phyloP scores from a whole-genome alignment of 2,113 vertebrate genomes.

The Collichthys lucidus region DNA sequence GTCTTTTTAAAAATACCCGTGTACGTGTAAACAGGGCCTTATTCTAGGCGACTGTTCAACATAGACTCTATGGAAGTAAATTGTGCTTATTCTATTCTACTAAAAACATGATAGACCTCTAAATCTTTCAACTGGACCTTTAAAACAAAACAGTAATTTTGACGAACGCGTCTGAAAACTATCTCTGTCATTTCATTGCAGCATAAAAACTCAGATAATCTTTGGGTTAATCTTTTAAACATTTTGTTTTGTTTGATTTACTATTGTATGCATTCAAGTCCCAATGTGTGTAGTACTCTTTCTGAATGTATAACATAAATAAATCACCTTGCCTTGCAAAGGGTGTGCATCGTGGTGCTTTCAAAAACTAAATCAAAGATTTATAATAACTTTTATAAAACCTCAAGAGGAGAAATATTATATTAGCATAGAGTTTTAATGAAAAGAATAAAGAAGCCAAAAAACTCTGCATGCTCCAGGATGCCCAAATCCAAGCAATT shows the following conservation, averaged over 20 bases:
- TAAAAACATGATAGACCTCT: no score
- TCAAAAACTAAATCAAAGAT: background rate
- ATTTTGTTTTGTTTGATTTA: background rate
- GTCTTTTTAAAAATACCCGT: no score
- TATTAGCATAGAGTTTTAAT: background rate
- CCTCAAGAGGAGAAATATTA: background rate
- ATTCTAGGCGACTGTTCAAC: no score
- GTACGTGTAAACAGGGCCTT: no score
- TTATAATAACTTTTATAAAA: slow-evolving; percentile 20
- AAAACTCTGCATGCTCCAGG: background rate
- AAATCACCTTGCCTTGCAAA: background rate
- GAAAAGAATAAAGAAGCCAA: background rate
- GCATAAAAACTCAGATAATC: background rate
- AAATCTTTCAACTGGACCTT: no score
- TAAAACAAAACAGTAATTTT: background rate
- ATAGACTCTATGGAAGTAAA: no score
- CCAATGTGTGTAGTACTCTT: background rate
- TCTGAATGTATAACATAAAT: slow-evolving; percentile 4
- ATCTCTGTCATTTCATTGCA: background rate
- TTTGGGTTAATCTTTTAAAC: background rate
- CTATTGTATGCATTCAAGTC: background rate
- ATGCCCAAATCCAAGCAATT: slow-evolving; percentile 3
- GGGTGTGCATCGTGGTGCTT: slow-evolving; percentile 7
- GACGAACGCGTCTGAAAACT: background rate
- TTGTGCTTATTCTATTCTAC: no score